A percentile compares a stretch with the other conserved stretches of the same genome.
phyloP scores from a whole-genome alignment of 2,797 vertebrate species.

The Hippocampus kuda region DNA sequence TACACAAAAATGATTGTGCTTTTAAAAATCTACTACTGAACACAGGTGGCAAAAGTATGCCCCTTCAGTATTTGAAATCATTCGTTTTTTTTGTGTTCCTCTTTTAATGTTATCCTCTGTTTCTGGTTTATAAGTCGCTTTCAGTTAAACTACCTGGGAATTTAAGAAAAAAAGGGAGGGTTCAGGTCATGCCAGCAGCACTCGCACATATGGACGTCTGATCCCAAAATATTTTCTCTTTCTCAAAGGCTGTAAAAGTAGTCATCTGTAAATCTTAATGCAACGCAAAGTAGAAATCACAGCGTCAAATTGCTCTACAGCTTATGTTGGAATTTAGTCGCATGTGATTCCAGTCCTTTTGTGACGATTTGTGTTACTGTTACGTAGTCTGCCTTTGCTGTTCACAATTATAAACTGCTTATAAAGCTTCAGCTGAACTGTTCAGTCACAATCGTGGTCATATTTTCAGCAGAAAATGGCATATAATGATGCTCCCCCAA shows the following conservation, averaged over 20 bases:
- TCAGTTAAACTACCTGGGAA: constrained; percentile 29
- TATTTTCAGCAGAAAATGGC: neutral
- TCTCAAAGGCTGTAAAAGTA: neutral
- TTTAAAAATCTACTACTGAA: constrained; percentile 9
- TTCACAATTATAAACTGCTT: neutral
- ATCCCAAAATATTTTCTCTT: neutral
- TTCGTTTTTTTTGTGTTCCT: constrained; percentile 32
- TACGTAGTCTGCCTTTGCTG: neutral
- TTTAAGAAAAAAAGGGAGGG: constrained; percentile 10
- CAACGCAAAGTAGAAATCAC: neutral
- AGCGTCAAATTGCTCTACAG: no score
- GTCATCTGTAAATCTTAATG: neutral
- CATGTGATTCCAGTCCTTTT: neutral
- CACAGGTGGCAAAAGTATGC: constrained; percentile 21
- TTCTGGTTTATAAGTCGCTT: constrained; percentile 11
- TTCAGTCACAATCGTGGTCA: neutral
- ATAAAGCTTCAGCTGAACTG: neutral
- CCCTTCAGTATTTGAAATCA: constrained; percentile 25
- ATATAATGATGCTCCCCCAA: neutral
- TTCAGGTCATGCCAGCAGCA: constrained; percentile 8
- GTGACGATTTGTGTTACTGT: neutral
- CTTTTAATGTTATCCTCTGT: constrained; percentile 27
- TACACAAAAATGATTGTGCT: constrained; percentile 10
- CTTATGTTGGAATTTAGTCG: neutral
- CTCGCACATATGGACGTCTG: neutral